Evolutionary conservation across 2,797 vertebrate genomes (phyloP).

Genomic region (Hirundo rustica): DNA sequence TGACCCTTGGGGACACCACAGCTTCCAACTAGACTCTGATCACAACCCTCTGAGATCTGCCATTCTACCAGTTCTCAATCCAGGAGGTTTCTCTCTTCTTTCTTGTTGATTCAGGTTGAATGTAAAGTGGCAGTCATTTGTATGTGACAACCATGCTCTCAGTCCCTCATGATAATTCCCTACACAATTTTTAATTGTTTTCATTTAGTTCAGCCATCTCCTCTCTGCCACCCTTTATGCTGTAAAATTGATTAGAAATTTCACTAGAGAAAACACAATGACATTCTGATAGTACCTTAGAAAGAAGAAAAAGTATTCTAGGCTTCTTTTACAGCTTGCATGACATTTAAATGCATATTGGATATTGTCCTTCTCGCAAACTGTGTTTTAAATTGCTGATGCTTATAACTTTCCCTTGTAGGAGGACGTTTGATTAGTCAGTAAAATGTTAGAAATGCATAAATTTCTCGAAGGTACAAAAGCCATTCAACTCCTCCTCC

Average conservation of each 20-base stretch:
- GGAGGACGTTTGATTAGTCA: background rate
- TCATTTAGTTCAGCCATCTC: slow-evolving; percentile 8
- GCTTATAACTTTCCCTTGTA: background rate
- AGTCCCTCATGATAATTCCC: background rate
- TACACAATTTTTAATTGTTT: slow-evolving; percentile 5
- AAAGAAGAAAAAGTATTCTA: background rate
- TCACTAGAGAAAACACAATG: background rate
- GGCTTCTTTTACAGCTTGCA: background rate
- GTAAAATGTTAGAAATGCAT: background rate
- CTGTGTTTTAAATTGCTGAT: background rate
- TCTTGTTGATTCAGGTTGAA: background rate
- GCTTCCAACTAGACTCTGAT: background rate
- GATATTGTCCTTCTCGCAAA: background rate
- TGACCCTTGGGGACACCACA: background rate
- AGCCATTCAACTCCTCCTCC: background rate
- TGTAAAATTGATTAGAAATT: background rate
- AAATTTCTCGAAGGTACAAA: background rate
- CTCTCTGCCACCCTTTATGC: background rate
- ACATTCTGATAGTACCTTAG: background rate
- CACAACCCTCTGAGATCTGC: background rate
- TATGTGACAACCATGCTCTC: background rate
- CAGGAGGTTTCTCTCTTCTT: background rate
- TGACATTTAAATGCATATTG: background rate
- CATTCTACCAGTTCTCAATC: background rate
- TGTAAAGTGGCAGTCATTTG: background rate